Conservation (phyloP, 2,797 vertebrate species). For the Parotocinclus haroldoi region DNA sequence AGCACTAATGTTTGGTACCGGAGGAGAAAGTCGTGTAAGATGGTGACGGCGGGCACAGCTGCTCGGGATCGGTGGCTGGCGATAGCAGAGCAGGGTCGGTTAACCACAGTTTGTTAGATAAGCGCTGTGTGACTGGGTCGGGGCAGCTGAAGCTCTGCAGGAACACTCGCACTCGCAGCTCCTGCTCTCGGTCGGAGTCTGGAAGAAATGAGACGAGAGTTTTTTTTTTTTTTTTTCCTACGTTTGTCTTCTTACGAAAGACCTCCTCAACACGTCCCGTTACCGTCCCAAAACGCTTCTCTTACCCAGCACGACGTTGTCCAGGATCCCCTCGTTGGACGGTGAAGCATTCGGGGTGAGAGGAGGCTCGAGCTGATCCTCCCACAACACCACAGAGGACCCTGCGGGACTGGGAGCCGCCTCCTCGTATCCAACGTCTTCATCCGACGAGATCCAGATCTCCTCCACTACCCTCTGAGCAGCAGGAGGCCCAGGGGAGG, state of each 20-base stretch:
- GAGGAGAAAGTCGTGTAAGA: conserved; percentile 35
- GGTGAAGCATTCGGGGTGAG: conserved; percentile 55
- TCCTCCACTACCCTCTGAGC: conserved; percentile 54
- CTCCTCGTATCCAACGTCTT: conserved; percentile 59
- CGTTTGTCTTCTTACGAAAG: too few species aligned
- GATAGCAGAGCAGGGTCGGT: conserved; percentile 35
- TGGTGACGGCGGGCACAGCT: conserved; percentile 34
- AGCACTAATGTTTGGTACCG: conserved; percentile 17
- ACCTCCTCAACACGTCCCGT: too few species aligned
- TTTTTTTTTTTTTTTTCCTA: too few species aligned
- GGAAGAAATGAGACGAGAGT: neutral
- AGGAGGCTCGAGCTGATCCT: conserved; percentile 58
- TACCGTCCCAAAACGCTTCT: neutral
- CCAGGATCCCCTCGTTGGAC: conserved; percentile 66
- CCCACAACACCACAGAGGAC: conserved; percentile 15
- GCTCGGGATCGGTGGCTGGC: conserved; percentile 56
- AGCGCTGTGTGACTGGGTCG: conserved; percentile 57
- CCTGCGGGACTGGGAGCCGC: conserved; percentile 14
- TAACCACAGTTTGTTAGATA: conserved; percentile 50
- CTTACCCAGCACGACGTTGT: conserved; percentile 53
- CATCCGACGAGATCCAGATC: conserved; percentile 66
- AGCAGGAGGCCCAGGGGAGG: conserved; percentile 38
- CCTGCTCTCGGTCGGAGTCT: conserved; percentile 40
- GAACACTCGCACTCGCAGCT: conserved; percentile 46
- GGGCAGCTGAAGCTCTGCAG: conserved; percentile 51